phyloP scores from a whole-genome alignment of 2,888 invertebrate species.

The Oligia latruncula region DNA sequence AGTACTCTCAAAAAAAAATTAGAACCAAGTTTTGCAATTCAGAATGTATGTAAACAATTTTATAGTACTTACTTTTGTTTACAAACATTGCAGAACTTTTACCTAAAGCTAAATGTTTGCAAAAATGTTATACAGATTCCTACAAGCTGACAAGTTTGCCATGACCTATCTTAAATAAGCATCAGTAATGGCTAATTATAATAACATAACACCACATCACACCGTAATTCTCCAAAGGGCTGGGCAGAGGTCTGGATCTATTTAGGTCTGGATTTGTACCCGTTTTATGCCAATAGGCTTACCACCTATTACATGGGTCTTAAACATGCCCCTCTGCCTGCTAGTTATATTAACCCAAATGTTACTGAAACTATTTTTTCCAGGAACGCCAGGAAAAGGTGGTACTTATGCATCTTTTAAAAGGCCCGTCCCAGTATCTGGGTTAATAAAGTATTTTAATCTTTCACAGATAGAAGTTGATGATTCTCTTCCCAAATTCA shows the following conservation, averaged over 20 bases:
- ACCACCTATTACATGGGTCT: neutral
- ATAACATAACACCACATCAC: neutral
- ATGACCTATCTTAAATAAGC: neutral
- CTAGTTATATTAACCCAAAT: neutral
- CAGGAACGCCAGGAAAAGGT: neutral
- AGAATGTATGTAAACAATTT: conserved; percentile 11
- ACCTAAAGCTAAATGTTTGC: neutral
- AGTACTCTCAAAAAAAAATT: neutral
- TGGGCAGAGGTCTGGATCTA: neutral
- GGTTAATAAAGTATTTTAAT: conserved; percentile 8
- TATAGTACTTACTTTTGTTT: neutral
- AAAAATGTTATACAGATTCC: neutral
- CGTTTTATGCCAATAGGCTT: neutral
- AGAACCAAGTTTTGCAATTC: neutral
- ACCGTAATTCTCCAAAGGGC: neutral
- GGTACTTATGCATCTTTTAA: neutral
- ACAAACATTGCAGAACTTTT: neutral
- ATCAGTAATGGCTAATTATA: neutral
- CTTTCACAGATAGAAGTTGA: conserved; percentile 80
- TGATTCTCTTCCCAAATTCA: conserved; percentile 86
- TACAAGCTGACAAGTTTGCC: neutral
- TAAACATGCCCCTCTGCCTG: neutral
- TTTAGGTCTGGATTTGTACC: neutral
- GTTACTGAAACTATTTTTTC: neutral
- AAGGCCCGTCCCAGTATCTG: neutral